Base-by-base conservation (phyloP, 2,113 vertebrate species). In the Lasiurus cinereus region DNA sequence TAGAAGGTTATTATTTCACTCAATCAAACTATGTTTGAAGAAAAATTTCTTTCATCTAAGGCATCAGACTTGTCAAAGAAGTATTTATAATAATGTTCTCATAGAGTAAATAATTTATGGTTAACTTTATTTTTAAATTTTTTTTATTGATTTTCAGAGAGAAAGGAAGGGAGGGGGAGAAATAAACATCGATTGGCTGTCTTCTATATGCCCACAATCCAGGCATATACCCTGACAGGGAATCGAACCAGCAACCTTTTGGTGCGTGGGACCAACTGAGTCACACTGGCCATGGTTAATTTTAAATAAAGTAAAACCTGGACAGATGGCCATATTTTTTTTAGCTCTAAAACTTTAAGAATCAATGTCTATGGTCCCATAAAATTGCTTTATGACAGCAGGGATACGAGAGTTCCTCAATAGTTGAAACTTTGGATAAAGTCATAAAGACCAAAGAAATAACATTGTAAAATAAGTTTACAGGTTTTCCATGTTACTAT, bases 361-460 rank as follows among this genome's bases (percentile, higher is more conserved):
- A 91, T 97, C 90, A 94, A 96, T 97, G 96, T 96, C 94, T 94
- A 78, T 77, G 31, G 69, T 74, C 33, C 33, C 56, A 97, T 97
- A 96, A 97, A 96, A 93, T 74, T 96, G 90, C 11, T 97, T 97
- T 90, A 97, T 96, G 96, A 94, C 94, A 27, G 83, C 48, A 79
- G 13, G 50, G 13, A 88, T 70, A 78, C 69, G 22, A 27, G 84
- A 93, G 69, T 93, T 92, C 87, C 64, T 92, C 82, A 83, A 88
- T 29, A 76, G 43, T 82, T 93, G 93, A 84, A 96, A 93, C 36
- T 95, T 92, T 95, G 92, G 79, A 88, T 92, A 90, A 95, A 96
- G 80, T 33, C 74, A 96, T 95, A 94, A 96, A 96, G 83, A 66
- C 33, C 62, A 92, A 91, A 96, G 77, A 92, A 96, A 97, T 94